These are phyloP conservation scores for Rissa tridactyla DNA, from an alignment of 2,113 vertebrate genomes.

Conservation along the genomic window DNA sequence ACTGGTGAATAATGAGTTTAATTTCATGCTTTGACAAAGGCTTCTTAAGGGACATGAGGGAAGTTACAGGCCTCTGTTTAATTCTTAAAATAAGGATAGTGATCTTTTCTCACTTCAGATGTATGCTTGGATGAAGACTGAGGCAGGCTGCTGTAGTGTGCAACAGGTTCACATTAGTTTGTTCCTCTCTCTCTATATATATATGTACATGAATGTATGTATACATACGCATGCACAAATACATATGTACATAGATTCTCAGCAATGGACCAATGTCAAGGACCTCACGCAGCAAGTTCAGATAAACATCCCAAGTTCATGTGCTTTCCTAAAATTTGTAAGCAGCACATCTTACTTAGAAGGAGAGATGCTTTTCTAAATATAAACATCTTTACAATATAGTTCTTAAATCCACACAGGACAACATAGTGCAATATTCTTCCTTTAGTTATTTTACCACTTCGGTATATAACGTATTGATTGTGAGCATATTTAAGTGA, in stretches of 20 bases:
- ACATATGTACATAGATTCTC: not conserved
- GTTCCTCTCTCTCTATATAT: not conserved
- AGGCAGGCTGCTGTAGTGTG: not conserved
- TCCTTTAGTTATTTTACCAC: not conserved
- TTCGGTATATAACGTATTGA: not conserved
- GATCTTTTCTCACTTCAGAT: not conserved
- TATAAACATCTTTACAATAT: not conserved
- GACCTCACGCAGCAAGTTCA: not conserved
- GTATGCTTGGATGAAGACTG: not conserved
- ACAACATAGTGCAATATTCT: not conserved
- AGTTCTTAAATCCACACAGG: not conserved
- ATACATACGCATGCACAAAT: not conserved
- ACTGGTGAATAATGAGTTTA: constrained; percentile 21
- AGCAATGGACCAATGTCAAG: not conserved
- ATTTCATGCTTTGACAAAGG: constrained; percentile 19
- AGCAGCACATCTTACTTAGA: not conserved
- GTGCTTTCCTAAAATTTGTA: not conserved
- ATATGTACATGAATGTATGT: not conserved
- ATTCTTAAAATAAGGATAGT: not conserved
- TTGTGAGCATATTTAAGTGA: not conserved
- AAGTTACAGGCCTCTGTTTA: not conserved
- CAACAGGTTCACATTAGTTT: not conserved
- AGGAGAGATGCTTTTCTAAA: not conserved
- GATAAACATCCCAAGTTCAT: not conserved
- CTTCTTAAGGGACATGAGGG: not conserved